Conservation (phyloP, 2,797 vertebrate species). For the Fistularia commersonii region DNA sequence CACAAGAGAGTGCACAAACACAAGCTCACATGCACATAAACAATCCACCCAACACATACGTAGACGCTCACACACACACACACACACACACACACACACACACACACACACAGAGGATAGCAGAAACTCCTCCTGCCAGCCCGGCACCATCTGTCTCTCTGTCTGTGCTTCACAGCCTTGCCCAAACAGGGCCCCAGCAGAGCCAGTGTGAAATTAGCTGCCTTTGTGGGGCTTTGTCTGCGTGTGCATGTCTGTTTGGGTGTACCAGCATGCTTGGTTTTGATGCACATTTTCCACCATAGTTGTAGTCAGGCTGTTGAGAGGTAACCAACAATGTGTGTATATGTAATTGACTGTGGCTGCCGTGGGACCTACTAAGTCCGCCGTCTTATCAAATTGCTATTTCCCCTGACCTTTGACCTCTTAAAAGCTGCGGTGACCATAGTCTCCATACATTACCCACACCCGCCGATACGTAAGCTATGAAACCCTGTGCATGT, state of each 20-base stretch:
- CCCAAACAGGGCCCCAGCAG: constrained; percentile 68
- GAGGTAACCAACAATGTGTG: constrained; percentile 36
- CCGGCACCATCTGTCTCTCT: constrained; percentile 83
- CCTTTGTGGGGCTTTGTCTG: constrained; percentile 73
- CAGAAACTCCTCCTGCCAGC: constrained; percentile 70
- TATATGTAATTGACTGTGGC: constrained; percentile 3
- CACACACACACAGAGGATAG: constrained; percentile 52
- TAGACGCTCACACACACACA: constrained; percentile 22
- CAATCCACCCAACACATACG: constrained; percentile 39
- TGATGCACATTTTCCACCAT: constrained; percentile 62
- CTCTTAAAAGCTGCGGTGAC: constrained; percentile 31
- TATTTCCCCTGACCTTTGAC: constrained; percentile 48
- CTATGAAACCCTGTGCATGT: constrained; percentile 34
- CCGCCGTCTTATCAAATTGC: constrained; percentile 29
- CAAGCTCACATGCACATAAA: constrained; percentile 32
- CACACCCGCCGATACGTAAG: constrained; percentile 27
- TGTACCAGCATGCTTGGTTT: constrained; percentile 54
- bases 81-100: constrained; percentile 12
- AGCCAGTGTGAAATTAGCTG: constrained; percentile 73
- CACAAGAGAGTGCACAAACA: constrained; percentile 33
- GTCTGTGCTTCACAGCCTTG: constrained; percentile 70
- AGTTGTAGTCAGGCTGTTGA: constrained; percentile 57
- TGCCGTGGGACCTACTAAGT: constrained; percentile 12
- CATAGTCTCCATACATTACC: constrained; percentile 35
- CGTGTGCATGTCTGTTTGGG: constrained; percentile 62